These are phyloP conservation scores for Petrocephalus sullivani DNA, from an alignment of 2,797 vertebrate genomes.

Conservation along the genomic window DNA sequence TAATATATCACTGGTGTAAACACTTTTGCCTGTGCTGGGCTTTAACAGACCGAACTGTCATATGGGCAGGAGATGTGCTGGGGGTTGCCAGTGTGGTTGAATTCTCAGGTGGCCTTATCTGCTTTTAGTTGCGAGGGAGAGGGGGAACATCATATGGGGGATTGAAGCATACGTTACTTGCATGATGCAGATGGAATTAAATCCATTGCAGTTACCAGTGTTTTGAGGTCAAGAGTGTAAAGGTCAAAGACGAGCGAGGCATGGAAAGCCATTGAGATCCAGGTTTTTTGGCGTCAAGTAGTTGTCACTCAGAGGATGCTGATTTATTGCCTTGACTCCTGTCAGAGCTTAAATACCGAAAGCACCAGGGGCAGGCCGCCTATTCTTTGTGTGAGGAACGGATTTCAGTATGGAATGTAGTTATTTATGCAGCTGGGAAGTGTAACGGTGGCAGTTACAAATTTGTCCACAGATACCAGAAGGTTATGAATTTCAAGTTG, in stretches of 20 bases:
- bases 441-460: not conserved
- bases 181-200: not conserved
- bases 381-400: not conserved
- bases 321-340: not conserved
- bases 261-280: not conserved
- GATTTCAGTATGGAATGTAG: not conserved
- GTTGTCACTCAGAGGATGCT: not conserved
- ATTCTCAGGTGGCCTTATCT: not conserved
- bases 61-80: not conserved
- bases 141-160: not conserved
- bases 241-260: not conserved
- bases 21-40: not conserved
- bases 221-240: not conserved
- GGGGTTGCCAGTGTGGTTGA: not conserved
- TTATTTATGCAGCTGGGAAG: not conserved
- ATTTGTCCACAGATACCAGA: not conserved
- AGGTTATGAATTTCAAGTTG: not conserved
- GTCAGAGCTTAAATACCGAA: no score
- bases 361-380: not conserved
- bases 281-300: not conserved
- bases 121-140: not conserved
- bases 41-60: not conserved
- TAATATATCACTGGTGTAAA: not conserved
- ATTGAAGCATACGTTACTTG: not conserved
- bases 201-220: not conserved